Percentiles rank a stretch among this genome's conserved stretches.
phyloP scores from a whole-genome alignment of 2,113 vertebrate genomes.

The Campylomormyrus tamandua region DNA sequence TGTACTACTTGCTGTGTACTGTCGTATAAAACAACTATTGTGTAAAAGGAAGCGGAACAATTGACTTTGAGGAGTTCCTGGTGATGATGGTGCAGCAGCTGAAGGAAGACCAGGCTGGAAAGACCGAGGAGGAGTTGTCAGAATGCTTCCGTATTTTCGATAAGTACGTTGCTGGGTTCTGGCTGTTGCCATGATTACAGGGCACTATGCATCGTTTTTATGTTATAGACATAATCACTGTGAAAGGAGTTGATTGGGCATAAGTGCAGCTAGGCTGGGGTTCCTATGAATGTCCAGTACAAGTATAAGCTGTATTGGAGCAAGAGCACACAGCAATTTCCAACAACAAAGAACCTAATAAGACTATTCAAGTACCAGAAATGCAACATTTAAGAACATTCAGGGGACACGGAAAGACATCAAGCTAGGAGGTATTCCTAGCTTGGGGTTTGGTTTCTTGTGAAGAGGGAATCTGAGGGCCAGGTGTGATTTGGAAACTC shows the following conservation, averaged over 20 bases:
- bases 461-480: background rate
- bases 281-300: background rate
- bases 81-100: constrained; percentile 99
- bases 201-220: background rate
- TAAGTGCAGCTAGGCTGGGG: background rate
- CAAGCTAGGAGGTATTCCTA: background rate
- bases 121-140: constrained; percentile 88
- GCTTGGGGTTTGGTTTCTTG: background rate
- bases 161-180: constrained; percentile 58
- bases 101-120: constrained; percentile 94
- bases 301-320: background rate
- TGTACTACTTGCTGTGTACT: background rate
- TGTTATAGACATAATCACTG: background rate
- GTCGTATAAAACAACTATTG: background rate
- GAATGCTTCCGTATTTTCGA: constrained; percentile 95
- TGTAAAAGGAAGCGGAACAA: constrained; percentile 84
- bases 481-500: background rate
- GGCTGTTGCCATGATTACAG: background rate
- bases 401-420: background rate
- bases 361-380: background rate
- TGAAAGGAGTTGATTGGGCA: background rate
- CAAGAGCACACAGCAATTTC: background rate
- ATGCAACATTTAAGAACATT: background rate
- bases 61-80: constrained; percentile 98
- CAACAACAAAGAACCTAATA: background rate